A percentile compares a stretch with the other conserved stretches of the same genome.
phyloP scores from a whole-genome alignment of 2,888 invertebrate species.

The Megalurothrips usitatus region DNA sequence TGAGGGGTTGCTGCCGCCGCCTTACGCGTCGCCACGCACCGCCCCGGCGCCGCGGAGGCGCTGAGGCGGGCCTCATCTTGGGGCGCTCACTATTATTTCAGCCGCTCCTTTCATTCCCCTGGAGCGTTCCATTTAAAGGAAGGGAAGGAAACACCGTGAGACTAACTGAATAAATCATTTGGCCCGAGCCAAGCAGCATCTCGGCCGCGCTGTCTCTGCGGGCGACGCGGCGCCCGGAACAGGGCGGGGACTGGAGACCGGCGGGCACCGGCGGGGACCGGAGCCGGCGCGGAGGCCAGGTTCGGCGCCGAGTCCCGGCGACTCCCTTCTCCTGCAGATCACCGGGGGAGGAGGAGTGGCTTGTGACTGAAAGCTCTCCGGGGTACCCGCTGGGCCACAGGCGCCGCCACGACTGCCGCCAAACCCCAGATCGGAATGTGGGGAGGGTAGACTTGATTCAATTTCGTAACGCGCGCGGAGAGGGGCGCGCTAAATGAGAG shows the following conservation, averaged over 20 bases:
- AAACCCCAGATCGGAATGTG: too few species aligned
- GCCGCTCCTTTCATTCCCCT: background rate
- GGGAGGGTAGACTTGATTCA: too few species aligned
- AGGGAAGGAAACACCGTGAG: background rate
- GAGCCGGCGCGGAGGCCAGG: background rate
- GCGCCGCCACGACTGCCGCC: too few species aligned
- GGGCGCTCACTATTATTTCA: background rate
- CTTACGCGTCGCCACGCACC: background rate
- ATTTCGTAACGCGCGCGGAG: too few species aligned
- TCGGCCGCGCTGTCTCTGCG: background rate
- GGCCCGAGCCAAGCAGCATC: background rate
- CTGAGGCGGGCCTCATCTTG: too few species aligned
- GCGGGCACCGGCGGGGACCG: too few species aligned
- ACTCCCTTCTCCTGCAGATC: too few species aligned
- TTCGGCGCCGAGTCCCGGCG: background rate
- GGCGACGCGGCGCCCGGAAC: background rate
- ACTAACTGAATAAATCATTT: conserved; percentile 1
- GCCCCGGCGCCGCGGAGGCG: background rate
- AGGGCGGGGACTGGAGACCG: background rate
- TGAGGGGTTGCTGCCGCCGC: background rate
- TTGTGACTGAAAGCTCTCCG: too few species aligned
- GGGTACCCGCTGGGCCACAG: too few species aligned
- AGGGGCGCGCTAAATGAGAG: too few species aligned
- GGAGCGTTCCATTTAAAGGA: conserved; percentile 6
- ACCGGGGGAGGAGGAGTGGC: background rate